Evolutionary conservation across 2,888 invertebrate species (phyloP).

Genomic region (Diaperis boleti): DNA sequence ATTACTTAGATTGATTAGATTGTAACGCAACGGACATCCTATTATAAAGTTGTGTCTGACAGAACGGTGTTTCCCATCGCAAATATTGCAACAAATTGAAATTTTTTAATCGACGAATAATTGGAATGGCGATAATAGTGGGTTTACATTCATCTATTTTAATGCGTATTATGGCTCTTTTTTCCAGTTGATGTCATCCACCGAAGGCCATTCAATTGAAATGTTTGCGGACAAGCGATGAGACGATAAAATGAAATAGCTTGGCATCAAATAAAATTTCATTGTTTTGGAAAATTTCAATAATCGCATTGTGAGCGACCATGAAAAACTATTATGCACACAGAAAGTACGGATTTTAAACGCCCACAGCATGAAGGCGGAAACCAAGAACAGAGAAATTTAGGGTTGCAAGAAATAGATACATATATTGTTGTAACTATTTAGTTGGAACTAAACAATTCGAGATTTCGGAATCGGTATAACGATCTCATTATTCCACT

Average conservation of each 20-base stretch:
- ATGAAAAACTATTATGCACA: constrained; percentile 2
- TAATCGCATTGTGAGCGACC: not conserved
- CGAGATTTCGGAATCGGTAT: too few species aligned
- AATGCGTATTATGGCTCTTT: constrained; percentile 1
- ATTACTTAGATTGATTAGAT: too few species aligned
- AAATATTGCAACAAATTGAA: not conserved
- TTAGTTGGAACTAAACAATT: too few species aligned
- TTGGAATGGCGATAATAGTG: not conserved
- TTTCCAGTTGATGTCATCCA: constrained; percentile 1
- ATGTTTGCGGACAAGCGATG: constrained; percentile 5
- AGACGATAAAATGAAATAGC: constrained; percentile 12
- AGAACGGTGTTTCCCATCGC: too few species aligned
- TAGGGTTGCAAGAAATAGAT: too few species aligned
- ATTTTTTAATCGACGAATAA: not conserved
- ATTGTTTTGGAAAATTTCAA: constrained; percentile 12
- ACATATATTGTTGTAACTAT: too few species aligned
- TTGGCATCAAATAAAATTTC: constrained; percentile 6
- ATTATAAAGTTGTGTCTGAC: too few species aligned
- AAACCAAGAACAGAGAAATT: too few species aligned
- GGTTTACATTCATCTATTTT: not conserved
- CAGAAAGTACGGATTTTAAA: not conserved
- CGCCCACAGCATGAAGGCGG: too few species aligned
- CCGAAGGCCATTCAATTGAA: not conserved
- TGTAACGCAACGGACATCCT: too few species aligned
- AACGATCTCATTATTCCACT: too few species aligned